Evolutionary conservation across 2,888 invertebrate genomes (phyloP), one percentile per base, ranked within the genome.

Genomic region (Boloria euphrosyne): DNA sequence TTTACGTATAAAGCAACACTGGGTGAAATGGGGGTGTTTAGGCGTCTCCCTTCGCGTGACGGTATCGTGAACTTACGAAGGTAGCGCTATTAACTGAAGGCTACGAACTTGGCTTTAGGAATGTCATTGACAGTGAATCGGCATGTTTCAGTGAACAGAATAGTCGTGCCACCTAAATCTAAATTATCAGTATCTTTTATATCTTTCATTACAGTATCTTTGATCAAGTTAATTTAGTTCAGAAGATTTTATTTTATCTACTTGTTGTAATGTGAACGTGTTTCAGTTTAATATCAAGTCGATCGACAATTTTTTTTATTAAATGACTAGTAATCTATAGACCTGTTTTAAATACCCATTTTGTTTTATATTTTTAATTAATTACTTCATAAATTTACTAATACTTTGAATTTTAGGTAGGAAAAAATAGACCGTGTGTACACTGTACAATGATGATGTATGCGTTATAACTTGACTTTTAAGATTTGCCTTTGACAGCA

Each of bases 91-190:
- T 72, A 71, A 22, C 53, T 69, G 78, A 81, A 84, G 83, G 83
- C 76, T 77, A 68, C 72, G 83, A 83, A 85, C 84, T 83, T 83
- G 82, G 75, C 75, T 71, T 78, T 76, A 77, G 77, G 75, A 71
- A 69, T 74, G 78, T 76, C 81, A 80, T 78, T 81, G 77, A 72
- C 77, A 76, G 57, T 75, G 76, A 72, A 67, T 69, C 63, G 66
- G 62, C 64, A 64, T 47, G n/a, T 67, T 27, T 46, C 31, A 46
- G 54, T 46, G 16, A 54, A 53, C 22, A 27, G 27, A 62, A 62
- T 62, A 52, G 44, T 44, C 44, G 43, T 27, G 52, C 27, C 22
- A 46, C 22, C 16, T 16, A 38, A 38, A n/a, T 18, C 31, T 47
- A 47, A 14, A 2, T 47, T 22, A 22, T 22, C 22, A 22, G 13